These are phyloP conservation scores for Luperina testacea DNA, from an alignment of 2,888 invertebrate species.

Conservation along the genomic window DNA sequence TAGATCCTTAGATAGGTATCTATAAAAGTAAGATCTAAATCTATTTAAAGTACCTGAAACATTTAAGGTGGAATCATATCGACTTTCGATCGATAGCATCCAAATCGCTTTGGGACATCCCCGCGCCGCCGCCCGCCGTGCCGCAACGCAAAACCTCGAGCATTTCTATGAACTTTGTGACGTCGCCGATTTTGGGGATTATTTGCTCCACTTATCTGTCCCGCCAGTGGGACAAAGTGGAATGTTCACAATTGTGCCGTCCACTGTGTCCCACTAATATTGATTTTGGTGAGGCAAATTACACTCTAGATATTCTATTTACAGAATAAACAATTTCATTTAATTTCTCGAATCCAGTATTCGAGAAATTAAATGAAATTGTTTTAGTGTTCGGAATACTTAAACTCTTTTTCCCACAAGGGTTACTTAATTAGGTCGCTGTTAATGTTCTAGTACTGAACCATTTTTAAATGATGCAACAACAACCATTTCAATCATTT, in stretches of 20 bases:
- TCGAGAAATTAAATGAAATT: no score
- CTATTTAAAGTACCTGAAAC: background rate
- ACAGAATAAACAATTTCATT: background rate
- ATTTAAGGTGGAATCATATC: background rate
- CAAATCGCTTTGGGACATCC: background rate
- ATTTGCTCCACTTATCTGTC: background rate
- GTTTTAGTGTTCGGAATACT: no score
- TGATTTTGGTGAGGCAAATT: background rate
- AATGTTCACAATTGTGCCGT: background rate
- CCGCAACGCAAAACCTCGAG: background rate
- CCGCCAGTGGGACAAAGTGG: no score
- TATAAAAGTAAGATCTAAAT: background rate
- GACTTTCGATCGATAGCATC: background rate
- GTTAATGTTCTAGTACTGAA: background rate
- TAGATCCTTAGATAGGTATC: background rate
- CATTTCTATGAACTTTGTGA: conserved; percentile 1
- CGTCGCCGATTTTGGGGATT: background rate
- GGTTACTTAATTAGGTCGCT: background rate
- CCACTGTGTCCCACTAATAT: background rate
- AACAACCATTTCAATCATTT: background rate
- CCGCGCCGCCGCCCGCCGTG: background rate
- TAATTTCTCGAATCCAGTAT: background rate
- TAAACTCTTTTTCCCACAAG: background rate
- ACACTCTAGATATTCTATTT: background rate
- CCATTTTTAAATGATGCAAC: background rate